Conservation (phyloP, 2,797 vertebrate species). For the Acanthiza pusilla region DNA sequence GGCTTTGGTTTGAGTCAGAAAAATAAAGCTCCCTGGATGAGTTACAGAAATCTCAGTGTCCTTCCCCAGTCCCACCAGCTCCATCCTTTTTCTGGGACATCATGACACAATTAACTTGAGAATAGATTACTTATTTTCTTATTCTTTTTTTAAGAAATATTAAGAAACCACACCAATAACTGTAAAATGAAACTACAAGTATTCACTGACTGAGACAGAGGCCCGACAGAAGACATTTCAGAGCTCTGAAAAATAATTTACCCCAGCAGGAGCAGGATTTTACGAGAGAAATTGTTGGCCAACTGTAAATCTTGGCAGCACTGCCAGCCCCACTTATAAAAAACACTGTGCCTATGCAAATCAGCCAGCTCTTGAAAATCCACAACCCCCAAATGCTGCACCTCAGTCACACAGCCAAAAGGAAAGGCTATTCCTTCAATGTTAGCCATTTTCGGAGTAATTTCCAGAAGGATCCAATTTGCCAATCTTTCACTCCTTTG, state of each 20-base stretch:
- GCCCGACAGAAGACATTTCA: neutral
- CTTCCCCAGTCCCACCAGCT: neutral
- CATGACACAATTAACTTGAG: neutral
- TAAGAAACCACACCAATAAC: neutral
- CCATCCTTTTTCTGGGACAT: neutral
- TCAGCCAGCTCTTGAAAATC: neutral
- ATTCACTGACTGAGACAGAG: conserved; percentile 12
- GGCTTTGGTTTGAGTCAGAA: neutral
- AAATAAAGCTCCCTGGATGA: neutral
- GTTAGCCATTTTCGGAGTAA: neutral
- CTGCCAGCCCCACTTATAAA: neutral
- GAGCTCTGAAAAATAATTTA: conserved; percentile 33
- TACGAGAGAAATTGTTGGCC: conserved; percentile 25
- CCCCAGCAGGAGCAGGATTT: conserved; percentile 20
- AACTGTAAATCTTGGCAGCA: neutral
- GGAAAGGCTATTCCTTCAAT: neutral
- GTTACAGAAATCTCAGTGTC: neutral
- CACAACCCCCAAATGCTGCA: neutral
- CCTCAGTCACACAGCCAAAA: neutral
- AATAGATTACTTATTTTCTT: neutral
- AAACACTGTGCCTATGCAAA: neutral
- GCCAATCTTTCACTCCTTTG: neutral
- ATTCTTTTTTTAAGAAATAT: neutral
- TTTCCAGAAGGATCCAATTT: neutral
- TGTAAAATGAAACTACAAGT: conserved; percentile 18